Evolutionary conservation across 2,888 invertebrate species (phyloP).

Genomic region (Zygogramma bicolorata): DNA sequence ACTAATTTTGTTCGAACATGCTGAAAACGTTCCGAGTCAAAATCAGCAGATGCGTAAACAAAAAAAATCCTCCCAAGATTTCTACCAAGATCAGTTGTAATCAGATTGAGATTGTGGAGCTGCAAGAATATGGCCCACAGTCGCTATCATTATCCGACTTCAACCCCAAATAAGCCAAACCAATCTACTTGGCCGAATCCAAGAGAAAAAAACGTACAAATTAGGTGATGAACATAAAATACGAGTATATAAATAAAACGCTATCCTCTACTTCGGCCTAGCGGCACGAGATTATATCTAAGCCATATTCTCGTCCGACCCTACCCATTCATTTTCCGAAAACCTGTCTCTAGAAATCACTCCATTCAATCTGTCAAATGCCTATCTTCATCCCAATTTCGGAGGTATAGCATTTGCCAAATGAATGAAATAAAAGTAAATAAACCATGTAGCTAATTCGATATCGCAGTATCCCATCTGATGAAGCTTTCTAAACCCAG

Average conservation of each 20-base stretch:
- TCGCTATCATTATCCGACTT: no score
- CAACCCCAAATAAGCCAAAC: neutral
- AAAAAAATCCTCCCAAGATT: no score
- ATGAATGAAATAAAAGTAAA: slow-evolving; percentile 40
- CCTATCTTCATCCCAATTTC: slow-evolving; percentile 12
- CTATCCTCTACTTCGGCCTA: neutral
- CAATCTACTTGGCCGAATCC: neutral
- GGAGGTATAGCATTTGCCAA: slow-evolving; percentile 23
- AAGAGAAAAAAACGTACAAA: neutral
- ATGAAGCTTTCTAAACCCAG: slow-evolving; percentile 7
- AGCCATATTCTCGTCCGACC: neutral
- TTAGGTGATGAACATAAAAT: neutral
- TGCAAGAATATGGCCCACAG: no score
- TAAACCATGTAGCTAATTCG: slow-evolving; percentile 42
- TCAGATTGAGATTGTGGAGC: no score
- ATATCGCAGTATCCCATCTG: slow-evolving; percentile 29
- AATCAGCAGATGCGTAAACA: no score
- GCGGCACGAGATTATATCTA: neutral
- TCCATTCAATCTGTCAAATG: slow-evolving; percentile 27
- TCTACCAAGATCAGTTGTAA: no score
- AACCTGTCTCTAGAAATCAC: slow-evolving; percentile 7
- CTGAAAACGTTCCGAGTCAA: no score
- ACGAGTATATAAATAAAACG: neutral
- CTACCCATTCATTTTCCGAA: slow-evolving; percentile 1
- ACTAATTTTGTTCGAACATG: no score